Percentiles rank a stretch among this genome's conserved stretches.
Conservation (phyloP, 2,113 vertebrate genomes). For the Anser cygnoides region DNA sequence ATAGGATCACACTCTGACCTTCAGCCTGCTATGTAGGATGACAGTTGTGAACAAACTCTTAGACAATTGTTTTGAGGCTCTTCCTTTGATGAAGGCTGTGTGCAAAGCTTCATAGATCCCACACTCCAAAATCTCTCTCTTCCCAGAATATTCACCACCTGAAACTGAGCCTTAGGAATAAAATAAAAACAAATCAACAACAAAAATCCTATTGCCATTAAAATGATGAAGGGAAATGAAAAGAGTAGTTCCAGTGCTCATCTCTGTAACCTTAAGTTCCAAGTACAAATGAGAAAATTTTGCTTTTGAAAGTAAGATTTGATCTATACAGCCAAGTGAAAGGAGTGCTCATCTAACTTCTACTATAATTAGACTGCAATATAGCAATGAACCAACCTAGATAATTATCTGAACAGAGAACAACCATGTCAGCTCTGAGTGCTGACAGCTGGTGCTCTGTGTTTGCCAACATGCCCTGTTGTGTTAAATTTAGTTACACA, state of each 20-base stretch:
- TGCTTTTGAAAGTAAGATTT: not conserved
- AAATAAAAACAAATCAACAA: not conserved
- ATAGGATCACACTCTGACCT: no score
- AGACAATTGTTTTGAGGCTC: not conserved
- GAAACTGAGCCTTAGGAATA: not conserved
- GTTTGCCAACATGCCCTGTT: constrained; percentile 34
- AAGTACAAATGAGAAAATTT: not conserved
- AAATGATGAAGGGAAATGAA: not conserved
- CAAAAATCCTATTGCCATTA: not conserved
- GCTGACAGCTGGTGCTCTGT: constrained; percentile 40
- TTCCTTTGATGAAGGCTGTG: not conserved
- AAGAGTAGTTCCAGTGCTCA: not conserved
- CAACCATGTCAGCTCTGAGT: not conserved
- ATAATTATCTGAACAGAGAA: constrained; percentile 47
- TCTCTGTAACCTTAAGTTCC: not conserved
- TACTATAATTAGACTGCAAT: not conserved
- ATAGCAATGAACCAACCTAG: constrained; percentile 4
- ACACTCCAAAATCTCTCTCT: not conserved
- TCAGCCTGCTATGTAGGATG: not conserved
- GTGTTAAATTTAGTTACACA: not conserved
- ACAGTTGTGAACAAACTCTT: not conserved
- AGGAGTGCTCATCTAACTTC: not conserved
- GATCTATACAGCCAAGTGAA: not conserved
- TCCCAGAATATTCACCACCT: not conserved
- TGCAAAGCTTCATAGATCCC: not conserved